Percentiles rank a stretch among this genome's conserved stretches.
These are phyloP conservation scores for Apis mellifera DNA, from an alignment of 1,140 invertebrate genomes.

Conservation along the genomic window Amel_HAv3.1 CM009934.2:10609001-10609500, in stretches of 20 bases:
- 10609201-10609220: background rate
- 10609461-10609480: background rate
- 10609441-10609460: constrained; percentile 17
- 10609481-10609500: background rate
- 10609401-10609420: constrained; percentile 42
- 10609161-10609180: background rate
- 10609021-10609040: background rate
- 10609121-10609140: background rate
- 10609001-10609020: constrained; percentile 48
- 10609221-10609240: background rate
- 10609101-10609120: no score
- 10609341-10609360: constrained; percentile 48
- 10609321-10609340: constrained; percentile 61
- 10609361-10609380: constrained; percentile 43
- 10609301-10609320: constrained; percentile 40
- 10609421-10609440: constrained; percentile 67
- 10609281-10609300: background rate
- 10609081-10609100: background rate
- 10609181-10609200: background rate
- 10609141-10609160: background rate
- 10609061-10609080: background rate
- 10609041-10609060: background rate
- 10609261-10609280: no score
- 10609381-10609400: constrained; percentile 53
- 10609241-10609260: background rate